phyloP scores from a whole-genome alignment of 2,113 vertebrate species.

The Malaclemys terrapin region DNA sequence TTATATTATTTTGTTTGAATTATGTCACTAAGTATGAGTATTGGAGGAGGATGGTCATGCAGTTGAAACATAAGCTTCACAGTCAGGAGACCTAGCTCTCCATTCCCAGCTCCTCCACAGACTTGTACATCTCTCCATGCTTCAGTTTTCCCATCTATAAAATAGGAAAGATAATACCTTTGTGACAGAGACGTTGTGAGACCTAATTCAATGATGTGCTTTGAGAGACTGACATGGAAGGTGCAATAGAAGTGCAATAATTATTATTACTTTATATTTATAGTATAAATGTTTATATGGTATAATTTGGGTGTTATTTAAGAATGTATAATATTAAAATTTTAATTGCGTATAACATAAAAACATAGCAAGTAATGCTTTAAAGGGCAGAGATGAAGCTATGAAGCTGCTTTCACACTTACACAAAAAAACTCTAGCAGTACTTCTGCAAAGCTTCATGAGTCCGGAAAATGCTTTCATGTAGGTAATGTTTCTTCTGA shows the following conservation, averaged over 20 bases:
- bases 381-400: not conserved
- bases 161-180: not conserved
- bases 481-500: constrained; percentile 24
- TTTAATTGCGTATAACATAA: not conserved
- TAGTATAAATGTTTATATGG: not conserved
- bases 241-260: not conserved
- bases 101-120: not conserved
- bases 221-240: not conserved
- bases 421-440: not conserved
- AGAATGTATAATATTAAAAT: not conserved
- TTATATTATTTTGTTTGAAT: not conserved
- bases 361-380: not conserved
- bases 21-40: not conserved
- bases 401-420: constrained; percentile 32
- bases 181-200: not conserved
- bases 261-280: not conserved
- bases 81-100: not conserved
- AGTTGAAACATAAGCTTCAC: not conserved
- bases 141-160: not conserved
- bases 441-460: not conserved
- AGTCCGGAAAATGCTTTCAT: constrained; percentile 31
- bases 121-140: not conserved
- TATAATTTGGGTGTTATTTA: not conserved
- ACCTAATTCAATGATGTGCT: not conserved
- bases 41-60: not conserved